Base-by-base conservation (phyloP, 1,140 invertebrate genomes). In the Drosophila ercepeae region DNA sequence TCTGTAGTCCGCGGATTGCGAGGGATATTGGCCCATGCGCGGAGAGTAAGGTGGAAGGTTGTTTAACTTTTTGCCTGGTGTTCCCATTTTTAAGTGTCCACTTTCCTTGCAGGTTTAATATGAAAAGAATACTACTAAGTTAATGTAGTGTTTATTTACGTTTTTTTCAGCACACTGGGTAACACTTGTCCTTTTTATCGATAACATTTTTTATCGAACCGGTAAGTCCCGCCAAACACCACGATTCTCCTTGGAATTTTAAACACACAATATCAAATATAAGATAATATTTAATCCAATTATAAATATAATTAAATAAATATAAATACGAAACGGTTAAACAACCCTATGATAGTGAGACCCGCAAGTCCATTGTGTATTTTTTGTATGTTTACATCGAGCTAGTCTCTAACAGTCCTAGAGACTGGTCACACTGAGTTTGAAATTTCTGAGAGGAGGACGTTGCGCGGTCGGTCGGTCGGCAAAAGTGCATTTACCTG, bases 1-100 rank as follows among this genome's bases (percentile, higher is more conserved):
- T 46, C 63, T 81, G 32, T 84, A 84, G 4, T 81, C 72, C 0
- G 49, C 25, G 2, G 68, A 60, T n/a, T 86, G 81, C 3, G 81
- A 86, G 3, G 81, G 81, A 50, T 86, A 88, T 13, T 86, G 82
- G 0, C 58, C 36, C 18, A 45, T 6, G 32, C 49, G 55, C 14
- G 61, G 39, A 16, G 65, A 49, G 19, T 69, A 81, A 0, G 76
- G 72, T 4, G 76, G 46, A 0, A 21, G 46, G 11, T 75, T 64
- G 18, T 67, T 81, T 2, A 39, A 48, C n/a, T 61, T 64, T 19
- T 73, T 73, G 2, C 63, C 67, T 1, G 81, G 81, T 1, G 72
- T 81, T 16, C 82, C 59, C 81, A 84, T 84, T 34, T 11, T 32
- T 6, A 39, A 39, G 4, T 39, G 4, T 13, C 1, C 14, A 6